phyloP scores from a whole-genome alignment of 2,113 vertebrate species.

The Motacilla alba region DNA sequence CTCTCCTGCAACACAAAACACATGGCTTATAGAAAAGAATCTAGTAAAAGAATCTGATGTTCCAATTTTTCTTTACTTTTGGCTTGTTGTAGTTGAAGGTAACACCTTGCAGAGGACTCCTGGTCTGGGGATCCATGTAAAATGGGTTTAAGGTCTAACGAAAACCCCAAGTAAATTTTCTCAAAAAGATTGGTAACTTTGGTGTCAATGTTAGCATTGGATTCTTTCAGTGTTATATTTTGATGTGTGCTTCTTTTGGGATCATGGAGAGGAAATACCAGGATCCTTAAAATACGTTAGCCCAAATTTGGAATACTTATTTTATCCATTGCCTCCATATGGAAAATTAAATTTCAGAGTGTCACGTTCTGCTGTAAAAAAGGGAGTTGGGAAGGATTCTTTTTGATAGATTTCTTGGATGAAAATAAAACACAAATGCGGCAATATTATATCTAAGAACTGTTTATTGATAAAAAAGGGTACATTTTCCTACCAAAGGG shows the following conservation, averaged over 20 bases:
- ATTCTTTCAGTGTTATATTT: neutral
- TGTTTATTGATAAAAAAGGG: neutral
- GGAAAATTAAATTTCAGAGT: neutral
- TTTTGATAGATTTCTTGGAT: neutral
- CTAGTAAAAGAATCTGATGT: neutral
- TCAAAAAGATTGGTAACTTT: neutral
- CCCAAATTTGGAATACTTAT: neutral
- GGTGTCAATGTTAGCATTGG: neutral
- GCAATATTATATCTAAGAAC: neutral
- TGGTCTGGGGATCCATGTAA: neutral
- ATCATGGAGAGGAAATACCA: neutral
- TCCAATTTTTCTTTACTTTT: neutral
- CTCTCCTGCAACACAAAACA: neutral
- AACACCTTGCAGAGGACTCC: neutral
- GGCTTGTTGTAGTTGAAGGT: neutral
- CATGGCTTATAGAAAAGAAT: neutral
- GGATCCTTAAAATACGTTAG: neutral
- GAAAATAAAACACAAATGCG: neutral
- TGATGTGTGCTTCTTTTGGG: neutral
- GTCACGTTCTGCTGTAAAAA: neutral
- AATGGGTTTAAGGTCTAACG: neutral
- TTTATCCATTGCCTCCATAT: neutral
- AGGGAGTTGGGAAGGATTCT: neutral
- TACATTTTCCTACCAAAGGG: no score
- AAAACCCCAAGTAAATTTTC: neutral